These are phyloP conservation scores for Orchesella flavescens DNA, from an alignment of 2,888 invertebrate genomes.

Conservation along the genomic window DNA sequence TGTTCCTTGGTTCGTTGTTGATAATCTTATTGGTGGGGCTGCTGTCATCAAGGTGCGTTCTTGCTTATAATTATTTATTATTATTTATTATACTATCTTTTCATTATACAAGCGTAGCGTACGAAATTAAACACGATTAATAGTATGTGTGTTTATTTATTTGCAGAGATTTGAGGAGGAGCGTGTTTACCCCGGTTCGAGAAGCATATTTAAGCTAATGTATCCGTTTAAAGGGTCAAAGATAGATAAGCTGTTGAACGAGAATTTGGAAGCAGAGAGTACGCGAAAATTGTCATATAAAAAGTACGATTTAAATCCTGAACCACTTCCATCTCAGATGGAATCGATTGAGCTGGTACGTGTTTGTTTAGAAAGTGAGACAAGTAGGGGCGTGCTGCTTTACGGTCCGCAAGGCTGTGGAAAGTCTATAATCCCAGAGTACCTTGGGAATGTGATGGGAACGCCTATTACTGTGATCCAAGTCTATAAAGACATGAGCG, in stretches of 20 bases:
- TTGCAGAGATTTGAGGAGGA: not conserved
- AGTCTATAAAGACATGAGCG: conserved; percentile 96
- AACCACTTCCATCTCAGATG: conserved; percentile 3
- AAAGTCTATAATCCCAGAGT: not conserved
- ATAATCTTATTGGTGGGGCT: conserved; percentile 3
- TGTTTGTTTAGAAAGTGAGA: not conserved
- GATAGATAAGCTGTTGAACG: not conserved
- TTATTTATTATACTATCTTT: too few species aligned
- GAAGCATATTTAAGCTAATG: not conserved
- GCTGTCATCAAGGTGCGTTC: not conserved
- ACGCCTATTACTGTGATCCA: not conserved
- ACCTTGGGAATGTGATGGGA: not conserved
- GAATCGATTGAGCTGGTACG: too few species aligned
- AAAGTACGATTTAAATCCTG: not conserved
- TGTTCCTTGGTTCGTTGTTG: conserved; percentile 20
- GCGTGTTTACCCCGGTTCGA: not conserved
- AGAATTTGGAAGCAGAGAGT: not conserved
- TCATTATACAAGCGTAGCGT: too few species aligned
- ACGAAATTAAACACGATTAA: not conserved
- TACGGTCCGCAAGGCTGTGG: conserved; percentile 22
- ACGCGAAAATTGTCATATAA: not conserved
- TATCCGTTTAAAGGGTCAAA: not conserved
- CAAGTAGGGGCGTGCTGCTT: not conserved
- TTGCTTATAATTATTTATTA: too few species aligned
- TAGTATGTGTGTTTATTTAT: not conserved